A percentile compares a stretch with the other conserved stretches of the same genome.
phyloP scores from a whole-genome alignment of 1,140 invertebrate genomes.

The Steinernema khuongi region DNA sequence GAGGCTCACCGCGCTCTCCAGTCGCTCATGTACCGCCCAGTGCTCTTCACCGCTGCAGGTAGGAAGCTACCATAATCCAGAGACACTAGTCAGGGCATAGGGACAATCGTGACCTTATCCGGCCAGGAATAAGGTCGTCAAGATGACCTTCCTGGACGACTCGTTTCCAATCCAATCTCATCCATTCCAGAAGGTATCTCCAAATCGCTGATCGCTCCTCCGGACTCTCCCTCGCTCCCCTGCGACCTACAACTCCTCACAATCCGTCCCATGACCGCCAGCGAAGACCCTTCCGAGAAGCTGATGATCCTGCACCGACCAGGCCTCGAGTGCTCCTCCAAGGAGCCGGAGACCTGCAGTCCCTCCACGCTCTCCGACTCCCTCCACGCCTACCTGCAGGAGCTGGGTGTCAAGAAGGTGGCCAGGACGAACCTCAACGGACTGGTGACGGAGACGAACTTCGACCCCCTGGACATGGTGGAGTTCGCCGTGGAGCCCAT shows the following conservation, averaged over 20 bases:
- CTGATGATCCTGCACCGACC: neutral
- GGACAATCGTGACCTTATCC: constrained; percentile 29
- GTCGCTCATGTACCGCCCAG: neutral
- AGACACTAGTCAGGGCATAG: constrained; percentile 18
- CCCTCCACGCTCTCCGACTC: neutral
- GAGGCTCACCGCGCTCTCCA: neutral
- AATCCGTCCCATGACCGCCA: neutral
- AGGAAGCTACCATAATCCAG: constrained; percentile 19
- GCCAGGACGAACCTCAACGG: neutral
- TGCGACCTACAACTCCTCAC: constrained; percentile 41
- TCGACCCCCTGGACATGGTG: neutral
- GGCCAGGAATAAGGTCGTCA: too few relatives aligned
- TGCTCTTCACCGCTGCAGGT: neutral
- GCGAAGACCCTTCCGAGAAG: neutral
- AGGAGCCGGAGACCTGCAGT: neutral
- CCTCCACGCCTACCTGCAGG: neutral
- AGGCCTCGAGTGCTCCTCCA: neutral
- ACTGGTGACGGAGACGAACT: neutral
- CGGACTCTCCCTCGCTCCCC: constrained; percentile 20
- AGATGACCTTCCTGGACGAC: constrained; percentile 25
- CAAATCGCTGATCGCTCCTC: neutral
- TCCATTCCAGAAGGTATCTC: constrained; percentile 5
- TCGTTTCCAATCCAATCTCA: neutral
- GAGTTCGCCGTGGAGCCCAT: neutral
- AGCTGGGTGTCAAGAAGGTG: neutral